Evolutionary conservation across 2,888 invertebrate species (phyloP), one percentile per base, ranked within the genome.

Genomic region (Tricholauxania praeusta): DNA sequence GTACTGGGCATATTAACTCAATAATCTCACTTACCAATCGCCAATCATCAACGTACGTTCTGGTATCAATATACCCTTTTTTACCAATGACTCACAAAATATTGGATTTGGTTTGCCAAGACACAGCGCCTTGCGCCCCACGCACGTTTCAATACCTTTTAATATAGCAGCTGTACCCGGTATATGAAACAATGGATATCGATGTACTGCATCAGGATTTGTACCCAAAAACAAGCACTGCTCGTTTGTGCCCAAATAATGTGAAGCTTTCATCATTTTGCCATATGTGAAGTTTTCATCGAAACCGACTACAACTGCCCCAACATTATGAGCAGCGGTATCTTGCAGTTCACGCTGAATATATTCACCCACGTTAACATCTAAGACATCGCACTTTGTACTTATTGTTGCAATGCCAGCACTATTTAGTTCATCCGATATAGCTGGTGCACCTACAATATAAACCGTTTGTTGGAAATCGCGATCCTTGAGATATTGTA

Each of bases 261-360:
- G 93, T 3, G 94, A 93, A 1, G 98, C 98, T 85, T 96, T 96
- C 83, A 95, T 89, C 82, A 98, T 90, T 88, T 99, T 99, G 0
- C 93, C 91, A 84, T 94, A 97, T 83, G 94, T 96, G 81, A 98
- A 92, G 85, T 97, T 92, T 77, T 93, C 93, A 87, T 99, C 99
- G 87, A 96, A 98, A 6, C 97, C 98, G 32, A 98, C 96, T 32
- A 98, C 90, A 0, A 99, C 98, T 59, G 98, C 98, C 1, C 94
- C 96, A 22, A 99, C 93, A 68, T 79, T 72, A 14, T 53, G 74
- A 1, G 22, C 15, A 76, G 93, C 93, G 0, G 91, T 90, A 80
- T 95, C 93, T 63, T 91, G 88, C 17, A 93, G 89, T 66, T 90
- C 87, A 63, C 89, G 88, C 80, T 90, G 84, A 66, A 90, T 82